phyloP scores from a whole-genome alignment of 1,140 invertebrate genomes.

The Metopolophium dirhodum region DNA sequence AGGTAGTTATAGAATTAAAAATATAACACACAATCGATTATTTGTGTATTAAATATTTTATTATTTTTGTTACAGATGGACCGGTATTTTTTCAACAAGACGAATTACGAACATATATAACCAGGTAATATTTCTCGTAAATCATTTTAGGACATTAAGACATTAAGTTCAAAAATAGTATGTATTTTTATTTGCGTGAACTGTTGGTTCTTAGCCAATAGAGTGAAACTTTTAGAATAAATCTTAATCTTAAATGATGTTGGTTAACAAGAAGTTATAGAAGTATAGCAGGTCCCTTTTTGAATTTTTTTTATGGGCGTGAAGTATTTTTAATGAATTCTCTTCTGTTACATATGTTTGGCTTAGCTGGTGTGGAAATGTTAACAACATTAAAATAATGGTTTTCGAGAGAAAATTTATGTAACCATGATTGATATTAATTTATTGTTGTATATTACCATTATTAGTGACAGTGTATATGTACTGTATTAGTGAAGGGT shows the following conservation, averaged over 20 bases:
- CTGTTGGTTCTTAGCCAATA: conserved; percentile 19
- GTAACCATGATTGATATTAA: background rate
- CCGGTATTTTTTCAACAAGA: conserved; percentile 38
- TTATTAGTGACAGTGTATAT: background rate
- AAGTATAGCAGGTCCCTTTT: background rate
- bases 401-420: background rate
- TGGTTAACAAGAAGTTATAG: background rate
- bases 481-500: background rate
- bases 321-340: conserved; percentile 12
- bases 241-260: background rate
- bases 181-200: background rate
- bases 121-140: conserved; percentile 45
- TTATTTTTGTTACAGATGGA: conserved; percentile 43
- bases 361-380: background rate
- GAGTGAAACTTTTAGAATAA: background rate
- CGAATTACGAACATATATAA: conserved; percentile 33
- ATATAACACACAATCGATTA: background rate
- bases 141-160: background rate
- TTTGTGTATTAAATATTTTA: background rate
- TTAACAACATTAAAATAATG: background rate
- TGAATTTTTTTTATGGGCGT: background rate
- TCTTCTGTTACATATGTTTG: background rate
- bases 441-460: background rate
- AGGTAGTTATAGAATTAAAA: background rate
- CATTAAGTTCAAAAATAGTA: background rate